phyloP scores from a whole-genome alignment of 1,140 invertebrate genomes.

The Zelostemma sp. region DNA sequence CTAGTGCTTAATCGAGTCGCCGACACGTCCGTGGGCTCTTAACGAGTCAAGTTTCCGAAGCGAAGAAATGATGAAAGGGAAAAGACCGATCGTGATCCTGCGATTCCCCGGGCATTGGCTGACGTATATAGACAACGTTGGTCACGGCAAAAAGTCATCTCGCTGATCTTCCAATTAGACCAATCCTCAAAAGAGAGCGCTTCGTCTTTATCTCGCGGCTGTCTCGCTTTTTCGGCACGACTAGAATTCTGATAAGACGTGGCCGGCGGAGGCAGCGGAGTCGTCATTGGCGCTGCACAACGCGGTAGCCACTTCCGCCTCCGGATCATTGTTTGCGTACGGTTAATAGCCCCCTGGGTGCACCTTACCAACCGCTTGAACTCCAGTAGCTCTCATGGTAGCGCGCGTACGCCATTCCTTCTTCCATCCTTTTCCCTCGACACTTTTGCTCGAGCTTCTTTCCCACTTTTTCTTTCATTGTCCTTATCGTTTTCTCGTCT shows the following conservation, averaged over 20 bases:
- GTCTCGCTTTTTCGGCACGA: slow-evolving; percentile 46
- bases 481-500: slow-evolving; percentile 32
- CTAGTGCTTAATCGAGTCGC: too few relatives aligned
- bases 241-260: slow-evolving; percentile 64
- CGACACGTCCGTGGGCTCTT: too few relatives aligned
- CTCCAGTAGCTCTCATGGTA: slow-evolving; percentile 53
- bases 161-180: slow-evolving; percentile 54
- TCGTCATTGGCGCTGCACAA: slow-evolving; percentile 25
- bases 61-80: slow-evolving; percentile 1
- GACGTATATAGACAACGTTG: slow-evolving; percentile 5
- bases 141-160: slow-evolving; percentile 19
- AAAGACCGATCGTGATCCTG: background rate
- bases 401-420: slow-evolving; percentile 42
- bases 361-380: slow-evolving; percentile 54
- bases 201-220: slow-evolving; percentile 39
- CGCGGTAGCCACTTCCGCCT: slow-evolving; percentile 59
- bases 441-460: background rate
- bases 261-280: slow-evolving; percentile 31
- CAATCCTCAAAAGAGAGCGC: slow-evolving; percentile 45
- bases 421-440: slow-evolving; percentile 27
- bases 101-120: background rate
- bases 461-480: slow-evolving; percentile 15
- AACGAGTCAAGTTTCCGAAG: too few relatives aligned
- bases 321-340: slow-evolving; percentile 68
- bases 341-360: slow-evolving; percentile 66